phyloP scores from a whole-genome alignment of 2,797 vertebrate species.

The Crenuchus spilurus region DNA sequence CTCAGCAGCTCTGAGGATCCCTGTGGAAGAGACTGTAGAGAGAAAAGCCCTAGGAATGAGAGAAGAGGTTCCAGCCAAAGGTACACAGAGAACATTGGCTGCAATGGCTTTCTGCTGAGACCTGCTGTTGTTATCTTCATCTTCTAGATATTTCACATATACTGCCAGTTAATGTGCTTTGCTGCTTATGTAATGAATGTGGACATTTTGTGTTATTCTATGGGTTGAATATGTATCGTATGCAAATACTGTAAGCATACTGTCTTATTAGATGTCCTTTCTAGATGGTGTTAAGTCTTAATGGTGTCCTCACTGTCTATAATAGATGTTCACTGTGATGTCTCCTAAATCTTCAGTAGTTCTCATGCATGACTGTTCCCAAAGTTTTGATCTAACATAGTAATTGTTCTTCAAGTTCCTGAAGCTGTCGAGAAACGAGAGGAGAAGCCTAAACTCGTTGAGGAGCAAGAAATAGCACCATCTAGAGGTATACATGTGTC shows the following conservation, averaged over 20 bases:
- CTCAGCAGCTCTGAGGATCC: constrained; percentile 65
- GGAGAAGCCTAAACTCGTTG: constrained; percentile 56
- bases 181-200: not conserved
- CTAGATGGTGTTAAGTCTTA: too few relatives aligned
- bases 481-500: constrained; percentile 70
- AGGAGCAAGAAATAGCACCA: constrained; percentile 59
- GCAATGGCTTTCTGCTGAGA: constrained; percentile 35
- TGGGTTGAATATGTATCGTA: too few relatives aligned
- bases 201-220: not conserved
- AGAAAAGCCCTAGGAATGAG: constrained; percentile 68
- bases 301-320: not conserved
- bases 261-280: not conserved
- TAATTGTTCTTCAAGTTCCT: constrained; percentile 69
- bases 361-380: constrained; percentile 4
- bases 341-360: not conserved
- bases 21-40: constrained; percentile 72
- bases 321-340: not conserved
- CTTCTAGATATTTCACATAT: too few relatives aligned
- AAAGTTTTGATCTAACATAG: constrained; percentile 46
- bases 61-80: constrained; percentile 67
- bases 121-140: not conserved
- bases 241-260: too few relatives aligned
- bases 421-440: constrained; percentile 62
- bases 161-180: not conserved
- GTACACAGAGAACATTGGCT: constrained; percentile 62